Percentiles rank a stretch among this genome's conserved stretches.
Conservation (phyloP, 2,888 invertebrate genomes). For the Tetropium fuscum region DNA sequence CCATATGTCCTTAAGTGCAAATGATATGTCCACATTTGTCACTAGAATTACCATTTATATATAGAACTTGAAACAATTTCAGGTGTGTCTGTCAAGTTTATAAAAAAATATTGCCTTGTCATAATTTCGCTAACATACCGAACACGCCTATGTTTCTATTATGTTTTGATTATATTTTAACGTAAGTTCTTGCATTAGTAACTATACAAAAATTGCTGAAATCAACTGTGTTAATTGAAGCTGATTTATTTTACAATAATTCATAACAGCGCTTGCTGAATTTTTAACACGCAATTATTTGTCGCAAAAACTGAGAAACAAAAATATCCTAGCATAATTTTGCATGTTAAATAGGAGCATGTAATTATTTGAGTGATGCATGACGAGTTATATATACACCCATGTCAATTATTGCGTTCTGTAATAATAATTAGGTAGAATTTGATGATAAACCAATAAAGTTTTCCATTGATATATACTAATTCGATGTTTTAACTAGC, state of each 20-base stretch:
- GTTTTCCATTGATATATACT: background rate
- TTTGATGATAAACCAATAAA: slow-evolving; percentile 21
- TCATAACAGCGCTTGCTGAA: no score
- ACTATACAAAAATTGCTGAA: background rate
- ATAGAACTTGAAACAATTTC: no score
- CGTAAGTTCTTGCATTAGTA: no score
- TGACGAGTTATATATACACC: slow-evolving; percentile 28
- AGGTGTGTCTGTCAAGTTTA: slow-evolving; percentile 19
- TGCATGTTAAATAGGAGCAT: slow-evolving; percentile 26
- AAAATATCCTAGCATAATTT: slow-evolving; percentile 22
- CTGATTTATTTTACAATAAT: slow-evolving; percentile 6
- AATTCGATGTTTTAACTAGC: background rate
- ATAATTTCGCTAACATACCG: slow-evolving; percentile 2
- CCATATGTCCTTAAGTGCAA: no score
- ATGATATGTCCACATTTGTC: no score
- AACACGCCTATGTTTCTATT: slow-evolving; percentile 8
- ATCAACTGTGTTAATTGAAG: background rate
- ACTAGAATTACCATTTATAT: no score
- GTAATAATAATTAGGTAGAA: slow-evolving; percentile 18
- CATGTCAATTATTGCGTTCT: slow-evolving; percentile 15
- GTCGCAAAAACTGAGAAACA: background rate
- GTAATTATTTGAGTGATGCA: slow-evolving; percentile 27
- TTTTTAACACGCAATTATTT: background rate
- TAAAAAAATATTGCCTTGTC: background rate
- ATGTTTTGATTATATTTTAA: slow-evolving; percentile 4